Evolutionary conservation across 2,888 invertebrate species (phyloP).

Genomic region (Allophyes oxyacanthae): DNA sequence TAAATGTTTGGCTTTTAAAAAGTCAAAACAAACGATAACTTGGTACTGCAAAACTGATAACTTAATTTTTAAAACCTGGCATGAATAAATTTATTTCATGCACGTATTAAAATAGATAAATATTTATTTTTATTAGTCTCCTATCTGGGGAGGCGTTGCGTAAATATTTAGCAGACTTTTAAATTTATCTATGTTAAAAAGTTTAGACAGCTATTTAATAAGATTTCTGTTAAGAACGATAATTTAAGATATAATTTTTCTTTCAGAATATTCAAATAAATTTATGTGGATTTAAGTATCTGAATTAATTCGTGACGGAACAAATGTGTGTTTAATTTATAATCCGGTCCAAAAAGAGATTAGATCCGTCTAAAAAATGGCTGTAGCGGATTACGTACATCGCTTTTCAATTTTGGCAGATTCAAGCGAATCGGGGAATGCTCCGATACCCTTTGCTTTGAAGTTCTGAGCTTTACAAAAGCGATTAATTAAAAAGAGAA

Average conservation of each 20-base stretch:
- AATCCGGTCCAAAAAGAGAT: conserved; percentile 42
- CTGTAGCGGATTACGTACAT: conserved; percentile 49
- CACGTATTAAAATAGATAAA: conserved; percentile 30
- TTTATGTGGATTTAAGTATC: conserved; percentile 16
- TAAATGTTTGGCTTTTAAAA: conserved; percentile 74
- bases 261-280: conserved; percentile 9
- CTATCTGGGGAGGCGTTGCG: conserved; percentile 12
- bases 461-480: conserved; percentile 68
- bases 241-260: conserved; percentile 7
- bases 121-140: conserved; percentile 42
- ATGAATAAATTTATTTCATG: conserved; percentile 41
- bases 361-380: conserved; percentile 46
- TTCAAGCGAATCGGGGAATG: conserved; percentile 60
- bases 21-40: conserved; percentile 63
- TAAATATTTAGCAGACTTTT: conserved; percentile 28
- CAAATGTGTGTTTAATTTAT: conserved; percentile 41
- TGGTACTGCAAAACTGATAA: conserved; percentile 30
- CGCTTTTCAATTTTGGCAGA: conserved; percentile 59
- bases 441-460: conserved; percentile 69
- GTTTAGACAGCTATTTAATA: conserved; percentile 22
- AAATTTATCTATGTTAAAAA: conserved; percentile 33
- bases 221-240: conserved; percentile 12
- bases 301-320: conserved; percentile 11
- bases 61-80: conserved; percentile 42
- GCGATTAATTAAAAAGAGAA: conserved; percentile 75